Evolutionary conservation across 1,140 invertebrate genomes (phyloP), one percentile per base, ranked within the genome.

Genomic region (Belonocnema kinseyi): DNA sequence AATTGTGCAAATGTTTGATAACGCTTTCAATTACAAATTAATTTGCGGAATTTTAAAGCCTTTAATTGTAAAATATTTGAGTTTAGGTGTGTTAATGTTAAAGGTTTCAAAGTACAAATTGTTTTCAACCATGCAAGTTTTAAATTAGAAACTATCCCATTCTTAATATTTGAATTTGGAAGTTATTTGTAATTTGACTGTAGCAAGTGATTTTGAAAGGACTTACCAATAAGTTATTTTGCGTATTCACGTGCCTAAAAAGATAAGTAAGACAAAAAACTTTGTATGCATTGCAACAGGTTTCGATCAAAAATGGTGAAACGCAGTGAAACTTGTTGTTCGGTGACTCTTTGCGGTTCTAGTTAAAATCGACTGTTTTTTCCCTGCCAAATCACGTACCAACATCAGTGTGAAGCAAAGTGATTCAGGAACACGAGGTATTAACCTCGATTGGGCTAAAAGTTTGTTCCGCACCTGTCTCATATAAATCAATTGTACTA

Each of bases 401-500:
- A 53, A 19, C 26, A 53, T 52, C n/a, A 33, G 71, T 53, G 14
- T 16, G 1, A 14, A 16, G 1, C 21, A 17, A 72, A n/a, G 78
- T 40, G 61, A 66, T 66, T 26, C 61, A 66, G 61, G 61, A 66
- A 46, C 61, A 14, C 26, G 12, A 40, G 26, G 4, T 66, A 66
- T 66, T 66, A 66, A 66, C 61, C 61, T 66, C 61, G 61, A 66
- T 66, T 66, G 61, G 26, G 14, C 61, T 46, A 40, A 66, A 66
- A 66, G 13, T 66, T 66, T 70, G 77, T 74, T 70, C 76, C 58
- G 73, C 78, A 78, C 72, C 74, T 83, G 80, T 83, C 74, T 12
- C 61, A 74, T 74, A 77, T 78, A 83, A 83, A 82, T 84, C 79
- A 82, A 78, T 85, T 78, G 78, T 77, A 16, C 13, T 13, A 26